phyloP scores from a whole-genome alignment of 2,113 vertebrate species.

The Illadopsis cleaveri region DNA sequence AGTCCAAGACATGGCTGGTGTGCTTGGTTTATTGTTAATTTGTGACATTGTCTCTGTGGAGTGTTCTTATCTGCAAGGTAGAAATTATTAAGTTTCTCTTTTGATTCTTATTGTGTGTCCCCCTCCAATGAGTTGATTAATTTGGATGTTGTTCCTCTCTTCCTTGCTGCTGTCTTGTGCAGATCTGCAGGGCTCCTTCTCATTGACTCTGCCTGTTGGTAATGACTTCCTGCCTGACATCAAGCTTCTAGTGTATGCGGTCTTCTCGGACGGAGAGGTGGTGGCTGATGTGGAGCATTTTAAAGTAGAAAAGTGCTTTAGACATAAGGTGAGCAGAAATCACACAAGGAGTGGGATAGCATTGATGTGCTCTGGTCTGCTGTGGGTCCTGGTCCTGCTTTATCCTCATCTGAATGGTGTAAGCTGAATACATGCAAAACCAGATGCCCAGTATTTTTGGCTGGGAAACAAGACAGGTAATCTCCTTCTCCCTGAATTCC shows the following conservation, averaged over 20 bases:
- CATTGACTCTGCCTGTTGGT: not conserved
- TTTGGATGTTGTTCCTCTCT: not conserved
- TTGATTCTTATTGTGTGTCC: not conserved
- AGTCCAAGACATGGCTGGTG: not conserved
- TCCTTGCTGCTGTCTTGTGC: not conserved
- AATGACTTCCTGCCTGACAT: conserved; percentile 28
- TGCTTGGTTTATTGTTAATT: not conserved
- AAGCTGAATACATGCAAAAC: not conserved
- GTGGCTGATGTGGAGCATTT: conserved; percentile 51
- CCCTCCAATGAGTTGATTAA: not conserved
- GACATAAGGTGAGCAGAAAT: conserved; percentile 39
- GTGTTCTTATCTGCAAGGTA: not conserved
- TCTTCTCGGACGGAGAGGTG: conserved; percentile 59
- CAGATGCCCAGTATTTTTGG: not conserved
- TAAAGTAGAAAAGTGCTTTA: conserved; percentile 35
- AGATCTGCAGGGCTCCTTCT: conserved; percentile 63
- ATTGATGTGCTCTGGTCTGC: not conserved
- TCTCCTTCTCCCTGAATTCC: not conserved
- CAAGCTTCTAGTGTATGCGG: conserved; percentile 15
- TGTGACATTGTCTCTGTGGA: not conserved
- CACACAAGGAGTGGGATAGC: not conserved
- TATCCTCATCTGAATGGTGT: not conserved
- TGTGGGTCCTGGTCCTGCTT: not conserved
- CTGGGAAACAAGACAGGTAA: not conserved
- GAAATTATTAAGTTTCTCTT: not conserved